Conservation (phyloP, 1,140 invertebrate genomes). For the Aphelenchoides avenae region DNA sequence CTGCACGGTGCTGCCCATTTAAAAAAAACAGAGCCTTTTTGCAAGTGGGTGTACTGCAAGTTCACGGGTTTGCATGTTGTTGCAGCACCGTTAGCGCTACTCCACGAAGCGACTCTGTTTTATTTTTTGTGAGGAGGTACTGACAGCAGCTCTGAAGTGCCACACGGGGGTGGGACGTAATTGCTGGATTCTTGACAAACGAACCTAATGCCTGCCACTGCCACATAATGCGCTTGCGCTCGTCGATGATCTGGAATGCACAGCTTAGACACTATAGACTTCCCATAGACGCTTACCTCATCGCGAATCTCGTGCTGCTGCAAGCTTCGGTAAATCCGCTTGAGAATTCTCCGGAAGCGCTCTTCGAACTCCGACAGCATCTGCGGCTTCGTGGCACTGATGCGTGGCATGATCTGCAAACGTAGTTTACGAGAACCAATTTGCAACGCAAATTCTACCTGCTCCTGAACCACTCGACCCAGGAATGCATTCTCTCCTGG, state of each 20-base stretch:
- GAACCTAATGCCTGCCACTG: constrained; percentile 78
- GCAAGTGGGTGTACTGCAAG: too few relatives aligned
- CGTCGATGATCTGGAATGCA: constrained; percentile 71
- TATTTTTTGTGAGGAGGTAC: too few relatives aligned
- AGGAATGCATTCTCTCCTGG: constrained; percentile 46
- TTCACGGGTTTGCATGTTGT: too few relatives aligned
- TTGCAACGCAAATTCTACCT: constrained; percentile 38
- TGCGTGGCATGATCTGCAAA: constrained; percentile 46
- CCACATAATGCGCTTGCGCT: constrained; percentile 67
- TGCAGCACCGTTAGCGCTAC: too few relatives aligned
- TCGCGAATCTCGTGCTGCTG: constrained; percentile 66
- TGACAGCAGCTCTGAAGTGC: too few relatives aligned
- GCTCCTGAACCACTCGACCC: constrained; percentile 42
- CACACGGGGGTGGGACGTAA: too few relatives aligned
- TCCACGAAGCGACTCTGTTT: too few relatives aligned
- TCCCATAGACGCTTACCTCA: constrained; percentile 49
- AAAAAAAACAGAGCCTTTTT: too few relatives aligned
- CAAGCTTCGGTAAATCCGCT: constrained; percentile 47
- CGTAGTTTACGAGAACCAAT: constrained; percentile 19
- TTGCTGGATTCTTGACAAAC: too few relatives aligned
- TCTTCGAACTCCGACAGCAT: constrained; percentile 55
- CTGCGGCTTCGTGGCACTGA: constrained; percentile 16
- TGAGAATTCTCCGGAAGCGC: constrained; percentile 49
- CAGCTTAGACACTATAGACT: too few relatives aligned
- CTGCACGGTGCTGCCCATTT: too few relatives aligned